Conservation (phyloP, 2,113 vertebrate genomes). For the Thunnus thynnus region DNA sequence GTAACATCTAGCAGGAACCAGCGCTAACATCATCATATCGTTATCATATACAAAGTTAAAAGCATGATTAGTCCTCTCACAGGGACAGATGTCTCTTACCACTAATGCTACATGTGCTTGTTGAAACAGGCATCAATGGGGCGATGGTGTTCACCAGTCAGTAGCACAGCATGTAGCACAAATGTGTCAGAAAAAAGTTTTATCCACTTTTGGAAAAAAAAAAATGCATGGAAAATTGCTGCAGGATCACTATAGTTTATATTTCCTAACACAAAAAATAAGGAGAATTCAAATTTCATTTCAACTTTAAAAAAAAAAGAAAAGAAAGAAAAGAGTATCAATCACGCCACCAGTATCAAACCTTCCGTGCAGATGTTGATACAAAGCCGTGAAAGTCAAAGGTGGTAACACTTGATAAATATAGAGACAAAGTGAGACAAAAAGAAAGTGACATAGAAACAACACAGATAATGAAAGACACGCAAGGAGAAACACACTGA, state of each 20-base stretch:
- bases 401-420: too few relatives aligned
- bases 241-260: too few relatives aligned
- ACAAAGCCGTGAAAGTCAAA: conserved; percentile 3
- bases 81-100: too few relatives aligned
- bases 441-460: not conserved
- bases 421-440: not conserved
- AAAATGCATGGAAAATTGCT: not conserved
- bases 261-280: not conserved
- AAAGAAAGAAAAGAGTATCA: too few relatives aligned
- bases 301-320: too few relatives aligned
- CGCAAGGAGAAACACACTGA: not conserved
- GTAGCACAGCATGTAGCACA: too few relatives aligned
- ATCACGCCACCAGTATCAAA: not conserved
- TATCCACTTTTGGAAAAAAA: too few relatives aligned
- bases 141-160: too few relatives aligned
- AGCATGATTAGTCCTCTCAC: not conserved
- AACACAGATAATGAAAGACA: not conserved
- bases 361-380: not conserved
- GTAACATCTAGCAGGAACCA: not conserved
- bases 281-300: not conserved
- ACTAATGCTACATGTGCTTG: not conserved
- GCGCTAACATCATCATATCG: too few relatives aligned
- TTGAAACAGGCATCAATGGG: not conserved
- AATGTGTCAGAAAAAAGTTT: too few relatives aligned
- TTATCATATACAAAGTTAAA: not conserved